phyloP scores from a whole-genome alignment of 2,113 vertebrate species.

The Leucosticte australis region DNA sequence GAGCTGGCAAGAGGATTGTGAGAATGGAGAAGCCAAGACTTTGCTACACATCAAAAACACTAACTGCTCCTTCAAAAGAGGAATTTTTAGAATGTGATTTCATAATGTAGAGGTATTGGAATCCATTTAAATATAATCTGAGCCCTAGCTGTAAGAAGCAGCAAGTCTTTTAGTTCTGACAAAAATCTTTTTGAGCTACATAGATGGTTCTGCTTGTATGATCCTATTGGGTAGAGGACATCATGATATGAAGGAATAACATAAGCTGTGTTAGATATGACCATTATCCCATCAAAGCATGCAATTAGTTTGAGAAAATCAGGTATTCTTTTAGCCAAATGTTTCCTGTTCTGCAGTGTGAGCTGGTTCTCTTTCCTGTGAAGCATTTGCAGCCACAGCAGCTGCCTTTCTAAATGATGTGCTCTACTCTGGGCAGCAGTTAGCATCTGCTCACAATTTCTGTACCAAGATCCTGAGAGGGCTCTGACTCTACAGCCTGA shows the following conservation, averaged over 20 bases:
- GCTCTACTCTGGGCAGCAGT: background rate
- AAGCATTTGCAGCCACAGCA: background rate
- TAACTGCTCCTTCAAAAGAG: slow-evolving; percentile 18
- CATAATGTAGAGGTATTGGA: slow-evolving; percentile 20
- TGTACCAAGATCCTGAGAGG: background rate
- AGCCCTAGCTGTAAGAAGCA: background rate
- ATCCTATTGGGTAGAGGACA: background rate
- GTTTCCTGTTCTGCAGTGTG: background rate
- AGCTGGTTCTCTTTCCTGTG: background rate
- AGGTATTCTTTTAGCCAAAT: background rate
- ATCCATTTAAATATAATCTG: background rate
- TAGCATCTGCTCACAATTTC: background rate
- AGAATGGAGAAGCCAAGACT: background rate
- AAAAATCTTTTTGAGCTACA: background rate
- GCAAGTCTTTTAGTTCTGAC: background rate
- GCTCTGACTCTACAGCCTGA: background rate
- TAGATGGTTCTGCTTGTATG: background rate
- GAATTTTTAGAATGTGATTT: slow-evolving; percentile 53
- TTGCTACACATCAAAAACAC: slow-evolving; percentile 4
- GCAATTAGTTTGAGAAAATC: background rate
- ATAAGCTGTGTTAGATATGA: background rate
- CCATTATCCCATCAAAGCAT: background rate
- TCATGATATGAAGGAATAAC: background rate
- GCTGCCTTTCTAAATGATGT: background rate
- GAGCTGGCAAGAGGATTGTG: background rate